Evolutionary conservation across 1,140 invertebrate genomes (phyloP).

Genomic region (Drosophila serrata): DNA sequence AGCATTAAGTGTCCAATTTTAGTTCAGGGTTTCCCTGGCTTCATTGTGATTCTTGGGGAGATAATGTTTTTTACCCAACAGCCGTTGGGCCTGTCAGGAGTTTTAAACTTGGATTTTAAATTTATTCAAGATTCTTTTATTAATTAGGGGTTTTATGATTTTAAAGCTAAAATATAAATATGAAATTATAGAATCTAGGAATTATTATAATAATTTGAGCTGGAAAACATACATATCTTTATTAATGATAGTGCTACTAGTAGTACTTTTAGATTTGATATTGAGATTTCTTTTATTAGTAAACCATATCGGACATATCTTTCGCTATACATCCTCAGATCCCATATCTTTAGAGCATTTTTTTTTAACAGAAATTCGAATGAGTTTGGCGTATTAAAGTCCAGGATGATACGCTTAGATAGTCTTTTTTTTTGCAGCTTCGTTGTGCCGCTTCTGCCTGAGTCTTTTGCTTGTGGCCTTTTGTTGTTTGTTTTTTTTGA

Average conservation of each 20-base stretch:
- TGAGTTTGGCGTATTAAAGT: constrained; percentile 2
- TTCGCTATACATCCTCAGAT: neutral
- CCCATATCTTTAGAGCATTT: neutral
- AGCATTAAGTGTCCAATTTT: constrained; percentile 73
- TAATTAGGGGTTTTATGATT: too few relatives aligned
- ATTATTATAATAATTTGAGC: neutral
- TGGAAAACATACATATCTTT: neutral
- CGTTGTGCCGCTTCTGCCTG: constrained; percentile 44
- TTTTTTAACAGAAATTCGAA: neutral
- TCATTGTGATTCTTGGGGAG: constrained; percentile 26
- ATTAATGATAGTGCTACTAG: too few relatives aligned
- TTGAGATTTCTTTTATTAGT: too few relatives aligned
- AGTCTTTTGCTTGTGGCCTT: constrained; percentile 78
- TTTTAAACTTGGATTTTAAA: neutral
- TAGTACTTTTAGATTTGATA: too few relatives aligned
- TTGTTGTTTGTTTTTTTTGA: constrained; percentile 77
- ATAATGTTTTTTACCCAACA: constrained; percentile 47
- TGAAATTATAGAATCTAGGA: neutral
- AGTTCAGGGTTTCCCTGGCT: constrained; percentile 23
- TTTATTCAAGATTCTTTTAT: neutral
- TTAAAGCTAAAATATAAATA: neutral
- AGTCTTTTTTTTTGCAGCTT: constrained; percentile 27
- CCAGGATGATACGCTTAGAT: neutral
- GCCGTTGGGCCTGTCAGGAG: neutral
- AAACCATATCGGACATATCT: neutral